Evolutionary conservation across 2,113 vertebrate genomes (phyloP).

Genomic region (Psilopsiagon aymara): DNA sequence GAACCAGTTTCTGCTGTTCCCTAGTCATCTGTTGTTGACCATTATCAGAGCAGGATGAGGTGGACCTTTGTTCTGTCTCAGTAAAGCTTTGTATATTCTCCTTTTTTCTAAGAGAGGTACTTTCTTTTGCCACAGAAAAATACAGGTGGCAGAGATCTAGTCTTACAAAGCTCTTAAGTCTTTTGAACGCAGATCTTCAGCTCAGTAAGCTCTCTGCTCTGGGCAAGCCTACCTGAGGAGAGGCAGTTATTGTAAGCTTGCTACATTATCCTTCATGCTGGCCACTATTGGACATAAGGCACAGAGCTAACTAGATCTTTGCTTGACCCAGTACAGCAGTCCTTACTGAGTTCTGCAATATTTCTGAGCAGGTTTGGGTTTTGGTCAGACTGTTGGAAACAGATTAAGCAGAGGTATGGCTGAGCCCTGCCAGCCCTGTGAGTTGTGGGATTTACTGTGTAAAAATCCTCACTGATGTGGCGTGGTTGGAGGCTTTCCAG

Average conservation of each 20-base stretch:
- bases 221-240: background rate
- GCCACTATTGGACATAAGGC: background rate
- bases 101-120: background rate
- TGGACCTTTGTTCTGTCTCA: background rate
- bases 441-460: background rate
- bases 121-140: background rate
- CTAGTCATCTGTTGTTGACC: background rate
- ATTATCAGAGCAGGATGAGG: background rate
- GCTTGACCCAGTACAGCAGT: background rate
- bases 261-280: background rate
- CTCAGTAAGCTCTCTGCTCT: background rate
- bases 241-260: background rate
- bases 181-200: background rate
- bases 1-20: background rate
- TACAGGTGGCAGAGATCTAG: background rate
- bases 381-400: background rate
- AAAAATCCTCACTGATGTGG: background rate
- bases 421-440: background rate
- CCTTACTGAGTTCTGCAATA: background rate
- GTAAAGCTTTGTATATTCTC: background rate
- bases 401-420: background rate
- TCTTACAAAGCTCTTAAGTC: background rate
- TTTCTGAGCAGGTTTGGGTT: background rate
- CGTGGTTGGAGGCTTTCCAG: background rate
- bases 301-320: background rate